Base-by-base conservation (phyloP, 2,113 vertebrate species). In the Turdus rufiventris region DNA sequence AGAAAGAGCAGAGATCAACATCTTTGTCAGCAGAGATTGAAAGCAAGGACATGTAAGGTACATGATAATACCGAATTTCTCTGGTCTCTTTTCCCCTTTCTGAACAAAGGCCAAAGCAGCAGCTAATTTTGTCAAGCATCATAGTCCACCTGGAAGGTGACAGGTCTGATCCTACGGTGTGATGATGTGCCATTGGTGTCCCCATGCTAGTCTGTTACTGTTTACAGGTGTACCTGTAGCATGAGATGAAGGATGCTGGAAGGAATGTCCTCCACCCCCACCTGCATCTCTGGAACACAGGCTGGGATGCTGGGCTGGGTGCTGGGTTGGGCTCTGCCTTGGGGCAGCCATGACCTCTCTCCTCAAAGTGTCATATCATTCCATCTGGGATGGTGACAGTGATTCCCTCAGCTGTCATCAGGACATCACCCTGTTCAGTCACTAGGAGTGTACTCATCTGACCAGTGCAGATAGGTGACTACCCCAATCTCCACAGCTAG, bases 1-100 rank as follows among this genome's bases (percentile, higher is more conserved):
- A 92, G 66, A 95, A 88, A 91, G 68, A 84, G 95, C 42, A 96
- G 75, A 96, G 42, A 91, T 79, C 94, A 96, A 63, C 57, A 96
- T 24, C 61, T 80, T 95, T 96, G 56, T 90, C 57, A 94, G 45
- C 42, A 88, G 36, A 73, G 26, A 86, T 16, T 16, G 5, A 93
- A 89, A 93, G 26, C 6, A 8, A 94, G 23, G 54, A 80, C 36
- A 75, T 20, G 12, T 48, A 60, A 84, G 14, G 14, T 40, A 61
- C 14, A 31, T 54, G 61, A 14, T 15, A 94, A 67, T 18, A 62
- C 10, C 36, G 5, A 89, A 77, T 15, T 36, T 63, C 53, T 68
- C n/a, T 36, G 66, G 42, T 47, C 33, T 77, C 5, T 84, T 90
- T 84, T 88, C 42, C 11, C 33, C 48, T 77, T 91, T 91, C n/a